Base-by-base conservation (phyloP, 2,888 invertebrate genomes). In the Dicyrtoma fusca region DNA sequence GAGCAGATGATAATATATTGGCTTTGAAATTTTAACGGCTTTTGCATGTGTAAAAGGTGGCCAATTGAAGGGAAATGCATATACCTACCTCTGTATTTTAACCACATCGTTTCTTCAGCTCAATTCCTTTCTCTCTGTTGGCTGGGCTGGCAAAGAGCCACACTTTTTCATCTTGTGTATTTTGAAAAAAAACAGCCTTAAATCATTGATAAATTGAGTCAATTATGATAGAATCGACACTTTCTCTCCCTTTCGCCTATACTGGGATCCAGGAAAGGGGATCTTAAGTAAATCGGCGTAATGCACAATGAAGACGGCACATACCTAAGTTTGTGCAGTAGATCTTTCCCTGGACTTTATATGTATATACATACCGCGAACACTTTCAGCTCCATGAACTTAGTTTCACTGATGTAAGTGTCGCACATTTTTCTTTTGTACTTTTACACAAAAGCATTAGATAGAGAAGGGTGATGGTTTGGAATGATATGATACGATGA, bases 181-280 rank as follows among this genome's bases (percentile, higher is more conserved):
- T 63, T 45, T 63, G 19, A 21, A 14, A 63, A 63, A 34, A 34
- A 34, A 34, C 34, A 8, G 21, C 11, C 62, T 19, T 63, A 63
- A 63, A 44, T 63, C 62, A 21, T 63, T 42, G 62, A 23, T 63
- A 63, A 63, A 63, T 63, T 63, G 62, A 63, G 44, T 63, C 62
- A 63, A 45, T 63, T 63, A 63, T 44, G 21, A 21, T 63, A 44
- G 44, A 44, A 23, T 19, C 21, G 45, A 63, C 62, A 63, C 62
- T 17, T 44, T 57, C 26, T 57, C 8, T 55, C 19, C 53, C 21
- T 55, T 21, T 13, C 57, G 8, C 25, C 19, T 17, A 21, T 53
- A 53, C 53, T 3, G 34, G 34, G 3, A 34, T 5, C 34, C 8
- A 34, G 34, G 34, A 34, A 34, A 34, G 34, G 34, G 34, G 34